These are phyloP conservation scores for Platerodrilus igneus DNA, from an alignment of 2,888 invertebrate species.

Conservation along the genomic window DNA sequence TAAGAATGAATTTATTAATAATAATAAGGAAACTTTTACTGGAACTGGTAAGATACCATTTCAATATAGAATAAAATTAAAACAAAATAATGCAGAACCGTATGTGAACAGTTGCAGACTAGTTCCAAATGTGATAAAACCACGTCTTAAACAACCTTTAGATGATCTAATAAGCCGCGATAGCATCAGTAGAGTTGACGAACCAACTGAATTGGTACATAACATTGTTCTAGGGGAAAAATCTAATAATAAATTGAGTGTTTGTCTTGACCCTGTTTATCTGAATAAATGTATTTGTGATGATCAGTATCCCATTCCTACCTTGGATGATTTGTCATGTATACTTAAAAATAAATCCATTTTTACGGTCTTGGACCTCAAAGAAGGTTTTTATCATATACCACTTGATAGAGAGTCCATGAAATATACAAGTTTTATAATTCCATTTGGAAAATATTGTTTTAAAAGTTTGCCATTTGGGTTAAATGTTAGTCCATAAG, in stretches of 20 bases:
- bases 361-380: conserved; percentile 32
- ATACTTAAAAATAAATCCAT: conserved; percentile 23
- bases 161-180: conserved; percentile 8
- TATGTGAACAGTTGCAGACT: conserved; percentile 8
- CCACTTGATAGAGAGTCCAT: conserved; percentile 30
- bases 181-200: conserved; percentile 17
- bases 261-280: conserved; percentile 34
- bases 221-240: conserved; percentile 33
- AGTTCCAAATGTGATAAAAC: conserved; percentile 14
- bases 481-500: conserved; percentile 27
- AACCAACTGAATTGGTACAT: conserved; percentile 23
- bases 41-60: conserved; percentile 12
- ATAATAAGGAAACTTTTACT: conserved; percentile 14
- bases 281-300: conserved; percentile 26
- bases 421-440: conserved; percentile 31
- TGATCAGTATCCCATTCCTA: conserved; percentile 27
- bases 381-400: conserved; percentile 37
- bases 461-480: conserved; percentile 23
- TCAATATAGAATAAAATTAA: conserved; percentile 15
- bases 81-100: conserved; percentile 12
- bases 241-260: conserved; percentile 27
- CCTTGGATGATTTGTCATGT: conserved; percentile 26
- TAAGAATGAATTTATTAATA: conserved; percentile 9
- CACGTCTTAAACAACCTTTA: conserved; percentile 10
- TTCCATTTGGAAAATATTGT: conserved; percentile 32